These are phyloP conservation scores for Callyntrura guangdongensis DNA, from an alignment of 2,888 invertebrate genomes.

Conservation along the genomic window DNA sequence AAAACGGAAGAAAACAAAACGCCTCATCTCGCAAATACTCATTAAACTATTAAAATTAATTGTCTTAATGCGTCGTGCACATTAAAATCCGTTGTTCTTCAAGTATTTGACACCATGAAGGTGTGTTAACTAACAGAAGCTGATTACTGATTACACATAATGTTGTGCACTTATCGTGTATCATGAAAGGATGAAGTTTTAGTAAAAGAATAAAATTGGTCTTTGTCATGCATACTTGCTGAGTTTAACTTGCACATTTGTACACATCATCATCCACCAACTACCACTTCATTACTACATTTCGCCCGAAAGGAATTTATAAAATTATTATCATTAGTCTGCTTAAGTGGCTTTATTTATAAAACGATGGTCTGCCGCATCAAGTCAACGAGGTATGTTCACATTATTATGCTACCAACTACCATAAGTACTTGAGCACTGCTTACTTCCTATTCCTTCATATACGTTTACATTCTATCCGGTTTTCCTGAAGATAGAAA, in stretches of 20 bases:
- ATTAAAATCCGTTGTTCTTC: no score
- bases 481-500: constrained; percentile 55
- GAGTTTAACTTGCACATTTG: neutral
- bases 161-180: neutral
- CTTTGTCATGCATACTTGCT: neutral
- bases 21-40: neutral
- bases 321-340: neutral
- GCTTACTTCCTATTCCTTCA: constrained; percentile 46
- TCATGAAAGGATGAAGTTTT: constrained; percentile 1
- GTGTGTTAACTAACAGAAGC: no score
- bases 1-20: constrained; percentile 38
- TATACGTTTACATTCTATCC: constrained; percentile 44
- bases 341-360: neutral
- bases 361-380: constrained; percentile 1
- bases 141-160: no score
- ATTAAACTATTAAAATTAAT: constrained; percentile 39
- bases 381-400: neutral
- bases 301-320: neutral
- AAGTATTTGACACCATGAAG: no score
- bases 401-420: constrained; percentile 18
- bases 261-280: constrained; percentile 10
- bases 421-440: neutral
- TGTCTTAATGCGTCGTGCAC: neutral
- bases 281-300: no score
- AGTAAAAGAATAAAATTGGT: neutral